Base-by-base conservation (phyloP, 2,797 vertebrate species). In the Acipenser ruthenus region DNA sequence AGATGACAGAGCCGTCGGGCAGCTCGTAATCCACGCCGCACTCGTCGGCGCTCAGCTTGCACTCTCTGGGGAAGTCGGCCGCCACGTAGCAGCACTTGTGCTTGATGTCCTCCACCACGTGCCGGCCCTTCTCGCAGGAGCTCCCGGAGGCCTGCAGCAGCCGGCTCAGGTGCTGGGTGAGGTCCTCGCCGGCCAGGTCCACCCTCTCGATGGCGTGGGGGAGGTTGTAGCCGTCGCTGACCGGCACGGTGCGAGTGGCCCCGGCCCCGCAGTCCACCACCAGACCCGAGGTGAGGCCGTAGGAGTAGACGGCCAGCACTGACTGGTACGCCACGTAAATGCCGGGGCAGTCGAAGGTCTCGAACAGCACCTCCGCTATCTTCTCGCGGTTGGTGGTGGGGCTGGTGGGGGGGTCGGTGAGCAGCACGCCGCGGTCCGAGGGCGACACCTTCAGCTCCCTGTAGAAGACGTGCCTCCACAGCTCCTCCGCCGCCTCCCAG, bases 161-260 rank as follows among this genome's bases (percentile, higher is more conserved):
- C 63, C 79, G 76, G 0, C 68, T 77, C 67, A 83, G 69, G 65
- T 77, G 83, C 47, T 71, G 69, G 0, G 79, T 82, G 67, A 85
- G 68, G 50, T 82, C 73, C 10, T 56, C 12, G 8, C 82, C 82
- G 0, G 79, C 82, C 47, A 84, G 49, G 49, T 84, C 80, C 64
- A 83, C 73, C 51, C 79, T 75, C 67, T 79, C 66, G 0, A 37
- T 65, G 65, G 77, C 77, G 0, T 77, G 75, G 0, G 75, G 77
- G 51, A 84, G 53, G 50, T 69, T 69, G 70, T 79, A 79, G n/a
- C 82, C 83, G 15, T 84, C 75, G n/a, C 75, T 68, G 62, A 85
- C 83, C 0, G 83, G 82, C 7, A 77, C 77, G 0, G 74, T 65
- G 63, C 75, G 80, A 13, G 79, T 76, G 53, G 75, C 73, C 0